Conservation (phyloP, 2,113 vertebrate species). For the Caranx ignobilis region DNA sequence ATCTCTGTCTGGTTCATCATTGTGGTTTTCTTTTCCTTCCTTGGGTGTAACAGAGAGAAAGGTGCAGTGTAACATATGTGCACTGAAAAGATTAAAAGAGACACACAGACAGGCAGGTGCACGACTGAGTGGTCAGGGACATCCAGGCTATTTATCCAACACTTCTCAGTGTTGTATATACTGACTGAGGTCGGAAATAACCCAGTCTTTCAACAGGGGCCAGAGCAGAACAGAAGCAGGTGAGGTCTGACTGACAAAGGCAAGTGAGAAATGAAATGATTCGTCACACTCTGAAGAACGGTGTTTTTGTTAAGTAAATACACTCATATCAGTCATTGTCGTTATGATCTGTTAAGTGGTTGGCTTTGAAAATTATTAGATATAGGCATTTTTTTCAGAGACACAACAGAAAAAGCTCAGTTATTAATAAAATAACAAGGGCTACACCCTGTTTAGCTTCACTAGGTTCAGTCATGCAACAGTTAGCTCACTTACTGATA, state of each 20-base stretch:
- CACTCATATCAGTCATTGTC: neutral
- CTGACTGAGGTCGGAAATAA: constrained; percentile 18
- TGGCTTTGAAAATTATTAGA: neutral
- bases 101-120: neutral
- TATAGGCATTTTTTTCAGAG: neutral
- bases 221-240: constrained; percentile 27
- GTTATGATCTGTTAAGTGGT: neutral
- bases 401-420: neutral
- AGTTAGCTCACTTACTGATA: neutral
- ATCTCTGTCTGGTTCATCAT: neutral
- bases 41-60: neutral
- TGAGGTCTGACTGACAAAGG: constrained; percentile 2
- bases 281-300: neutral
- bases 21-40: neutral
- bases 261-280: neutral
- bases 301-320: neutral
- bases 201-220: neutral
- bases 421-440: neutral
- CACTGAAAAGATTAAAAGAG: neutral
- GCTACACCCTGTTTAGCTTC: neutral
- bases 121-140: constrained; percentile 13
- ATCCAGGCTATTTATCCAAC: constrained; percentile 66
- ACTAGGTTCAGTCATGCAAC: neutral
- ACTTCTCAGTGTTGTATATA: constrained; percentile 58
- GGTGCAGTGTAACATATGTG: neutral